These are phyloP conservation scores for Serripes groenlandicus DNA, from an alignment of 2,888 invertebrate genomes.

Conservation along the genomic window DNA sequence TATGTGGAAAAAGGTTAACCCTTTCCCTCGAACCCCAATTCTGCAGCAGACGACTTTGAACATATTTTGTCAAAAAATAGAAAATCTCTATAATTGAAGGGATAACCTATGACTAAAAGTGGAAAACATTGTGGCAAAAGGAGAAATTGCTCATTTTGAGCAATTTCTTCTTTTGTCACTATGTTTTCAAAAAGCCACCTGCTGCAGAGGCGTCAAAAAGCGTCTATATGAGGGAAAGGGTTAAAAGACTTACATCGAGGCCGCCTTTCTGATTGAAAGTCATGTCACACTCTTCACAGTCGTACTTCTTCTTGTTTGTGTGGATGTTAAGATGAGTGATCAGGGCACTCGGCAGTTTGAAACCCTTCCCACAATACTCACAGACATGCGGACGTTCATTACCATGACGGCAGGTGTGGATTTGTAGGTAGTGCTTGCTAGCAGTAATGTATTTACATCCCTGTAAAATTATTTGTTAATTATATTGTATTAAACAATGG, in stretches of 20 bases:
- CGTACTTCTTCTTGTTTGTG: conserved; percentile 48
- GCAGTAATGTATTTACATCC: conserved; percentile 51
- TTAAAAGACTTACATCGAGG: conserved; percentile 41
- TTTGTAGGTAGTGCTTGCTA: conserved; percentile 43
- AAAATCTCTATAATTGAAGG: no score
- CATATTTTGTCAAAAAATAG: no score
- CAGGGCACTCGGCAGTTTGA: conserved; percentile 46
- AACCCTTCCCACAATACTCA: conserved; percentile 57
- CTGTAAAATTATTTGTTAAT: conserved; percentile 11
- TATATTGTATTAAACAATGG: background rate
- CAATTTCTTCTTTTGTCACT: no score
- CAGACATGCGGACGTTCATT: conserved; percentile 53
- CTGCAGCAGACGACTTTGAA: no score
- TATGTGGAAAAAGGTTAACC: no score
- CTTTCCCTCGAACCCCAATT: no score
- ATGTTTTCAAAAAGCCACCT: background rate
- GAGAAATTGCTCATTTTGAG: no score
- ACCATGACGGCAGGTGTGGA: conserved; percentile 53
- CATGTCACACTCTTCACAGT: conserved; percentile 56
- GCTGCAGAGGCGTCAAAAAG: background rate
- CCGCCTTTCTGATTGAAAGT: conserved; percentile 55
- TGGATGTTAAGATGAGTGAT: conserved; percentile 59
- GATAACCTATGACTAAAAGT: no score
- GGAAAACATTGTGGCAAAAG: no score
- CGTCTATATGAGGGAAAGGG: background rate